phyloP scores from a whole-genome alignment of 2,888 invertebrate species.

The Drosophila percnosoma region DNA sequence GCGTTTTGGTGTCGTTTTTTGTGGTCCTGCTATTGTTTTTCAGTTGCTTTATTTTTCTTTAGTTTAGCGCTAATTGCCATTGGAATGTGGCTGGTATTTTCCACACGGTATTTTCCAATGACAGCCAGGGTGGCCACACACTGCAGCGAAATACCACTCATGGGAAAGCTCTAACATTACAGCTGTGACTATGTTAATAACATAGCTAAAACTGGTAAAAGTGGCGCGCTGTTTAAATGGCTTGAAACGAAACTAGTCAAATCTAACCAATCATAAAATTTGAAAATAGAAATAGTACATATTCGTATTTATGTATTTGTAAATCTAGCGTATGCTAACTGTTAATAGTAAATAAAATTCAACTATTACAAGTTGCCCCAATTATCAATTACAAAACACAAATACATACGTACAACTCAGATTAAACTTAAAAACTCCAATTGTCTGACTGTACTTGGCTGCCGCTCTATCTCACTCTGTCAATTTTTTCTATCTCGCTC shows the following conservation, averaged over 20 bases:
- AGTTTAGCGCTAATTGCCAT: constrained; percentile 66
- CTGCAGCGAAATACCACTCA: not conserved
- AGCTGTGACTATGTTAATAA: constrained; percentile 1
- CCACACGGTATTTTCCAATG: constrained; percentile 49
- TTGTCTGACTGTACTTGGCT: constrained; percentile 32
- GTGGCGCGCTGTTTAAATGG: constrained; percentile 30
- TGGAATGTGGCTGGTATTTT: constrained; percentile 63
- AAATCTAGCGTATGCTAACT: constrained; percentile 1
- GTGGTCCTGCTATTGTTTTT: constrained; percentile 56
- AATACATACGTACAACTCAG: constrained; percentile 9
- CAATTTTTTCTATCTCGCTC: constrained; percentile 15
- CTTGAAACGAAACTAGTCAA: not conserved
- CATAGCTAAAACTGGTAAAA: not conserved
- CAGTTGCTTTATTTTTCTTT: constrained; percentile 36
- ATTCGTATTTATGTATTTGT: constrained; percentile 4
- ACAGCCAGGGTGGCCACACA: constrained; percentile 22
- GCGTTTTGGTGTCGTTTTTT: constrained; percentile 45
- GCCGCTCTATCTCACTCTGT: constrained; percentile 3
- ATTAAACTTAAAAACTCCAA: constrained; percentile 10
- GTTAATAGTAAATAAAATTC: constrained; percentile 12
- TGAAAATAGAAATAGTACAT: constrained; percentile 2
- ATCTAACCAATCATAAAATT: not conserved
- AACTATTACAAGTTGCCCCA: constrained; percentile 19
- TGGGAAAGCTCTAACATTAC: not conserved
- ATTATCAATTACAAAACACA: constrained; percentile 33